Conservation (phyloP, 2,888 invertebrate species). For the Phyllotreta cruciferae region DNA sequence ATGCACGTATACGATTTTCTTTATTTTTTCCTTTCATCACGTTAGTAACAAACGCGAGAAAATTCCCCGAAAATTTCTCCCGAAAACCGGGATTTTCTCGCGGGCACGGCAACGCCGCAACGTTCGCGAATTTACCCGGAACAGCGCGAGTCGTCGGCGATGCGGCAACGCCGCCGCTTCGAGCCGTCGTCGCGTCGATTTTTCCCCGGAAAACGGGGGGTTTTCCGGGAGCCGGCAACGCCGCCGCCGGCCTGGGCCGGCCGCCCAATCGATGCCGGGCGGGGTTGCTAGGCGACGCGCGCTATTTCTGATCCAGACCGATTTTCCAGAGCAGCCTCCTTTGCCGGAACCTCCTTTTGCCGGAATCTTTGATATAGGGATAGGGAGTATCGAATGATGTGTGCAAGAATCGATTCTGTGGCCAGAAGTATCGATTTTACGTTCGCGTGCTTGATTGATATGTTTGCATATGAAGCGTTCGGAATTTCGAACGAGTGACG, state of each 20-base stretch:
- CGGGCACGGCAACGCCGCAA: too few relatives aligned
- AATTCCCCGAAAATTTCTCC: background rate
- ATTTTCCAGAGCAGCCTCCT: conserved; percentile 19
- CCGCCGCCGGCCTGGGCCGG: conserved; percentile 38
- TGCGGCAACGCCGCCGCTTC: background rate
- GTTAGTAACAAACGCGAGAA: too few relatives aligned
- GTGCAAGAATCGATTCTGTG: too few relatives aligned
- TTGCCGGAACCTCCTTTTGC: background rate
- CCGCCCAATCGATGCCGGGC: conserved; percentile 58
- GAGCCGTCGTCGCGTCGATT: background rate
- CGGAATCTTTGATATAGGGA: too few relatives aligned
- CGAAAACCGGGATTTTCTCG: background rate
- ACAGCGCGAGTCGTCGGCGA: background rate
- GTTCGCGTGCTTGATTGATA: too few relatives aligned
- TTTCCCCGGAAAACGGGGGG: background rate
- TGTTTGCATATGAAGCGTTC: too few relatives aligned
- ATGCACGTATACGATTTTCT: conserved; percentile 12
- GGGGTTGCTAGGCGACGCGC: conserved; percentile 56
- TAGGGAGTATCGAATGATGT: too few relatives aligned
- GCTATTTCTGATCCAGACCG: conserved; percentile 57
- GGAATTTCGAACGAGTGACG: too few relatives aligned
- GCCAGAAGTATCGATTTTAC: too few relatives aligned
- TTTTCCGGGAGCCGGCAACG: conserved; percentile 29
- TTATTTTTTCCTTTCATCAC: conserved; percentile 10
- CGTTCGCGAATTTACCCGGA: background rate